Evolutionary conservation across 2,797 vertebrate genomes (phyloP).

Genomic region (Notolabrus celidotus): DNA sequence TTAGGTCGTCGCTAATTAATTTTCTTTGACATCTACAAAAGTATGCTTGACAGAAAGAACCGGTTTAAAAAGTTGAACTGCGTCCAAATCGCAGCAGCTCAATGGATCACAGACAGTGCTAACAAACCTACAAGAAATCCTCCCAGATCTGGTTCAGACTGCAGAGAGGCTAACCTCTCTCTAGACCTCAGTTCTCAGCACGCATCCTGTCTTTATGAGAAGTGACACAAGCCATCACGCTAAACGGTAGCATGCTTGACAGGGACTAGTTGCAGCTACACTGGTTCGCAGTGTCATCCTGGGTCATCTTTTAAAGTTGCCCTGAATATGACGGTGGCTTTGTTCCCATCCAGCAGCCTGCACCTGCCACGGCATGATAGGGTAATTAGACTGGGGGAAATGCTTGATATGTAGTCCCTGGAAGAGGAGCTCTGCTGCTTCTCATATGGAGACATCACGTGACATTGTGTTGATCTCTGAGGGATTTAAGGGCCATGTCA

Average conservation of each 20-base stretch:
- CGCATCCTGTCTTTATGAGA: constrained; percentile 37
- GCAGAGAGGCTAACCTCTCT: not conserved
- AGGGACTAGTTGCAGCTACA: constrained; percentile 60
- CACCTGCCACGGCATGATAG: constrained; percentile 70
- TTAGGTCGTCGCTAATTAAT: not conserved
- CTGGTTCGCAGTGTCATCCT: constrained; percentile 55
- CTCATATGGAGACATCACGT: not conserved
- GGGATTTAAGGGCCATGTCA: not conserved
- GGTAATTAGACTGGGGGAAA: constrained; percentile 57
- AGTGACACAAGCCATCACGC: constrained; percentile 44
- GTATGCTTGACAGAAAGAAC: not conserved
- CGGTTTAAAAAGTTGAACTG: not conserved
- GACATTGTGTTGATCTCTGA: constrained; percentile 22
- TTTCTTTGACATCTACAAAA: not conserved
- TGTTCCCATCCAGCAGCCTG: constrained; percentile 62
- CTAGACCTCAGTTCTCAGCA: constrained; percentile 15
- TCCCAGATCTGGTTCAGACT: not conserved
- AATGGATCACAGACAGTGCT: not conserved
- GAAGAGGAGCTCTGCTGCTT: constrained; percentile 5
- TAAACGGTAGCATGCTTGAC: constrained; percentile 44
- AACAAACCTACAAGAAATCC: not conserved
- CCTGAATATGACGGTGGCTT: constrained; percentile 70
- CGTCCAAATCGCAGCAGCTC: not conserved
- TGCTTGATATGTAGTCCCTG: constrained; percentile 57
- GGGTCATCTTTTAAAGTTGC: constrained; percentile 66